Evolutionary conservation across 1,140 invertebrate species (phyloP).

Genomic region (Melanaphis sacchari): DNA sequence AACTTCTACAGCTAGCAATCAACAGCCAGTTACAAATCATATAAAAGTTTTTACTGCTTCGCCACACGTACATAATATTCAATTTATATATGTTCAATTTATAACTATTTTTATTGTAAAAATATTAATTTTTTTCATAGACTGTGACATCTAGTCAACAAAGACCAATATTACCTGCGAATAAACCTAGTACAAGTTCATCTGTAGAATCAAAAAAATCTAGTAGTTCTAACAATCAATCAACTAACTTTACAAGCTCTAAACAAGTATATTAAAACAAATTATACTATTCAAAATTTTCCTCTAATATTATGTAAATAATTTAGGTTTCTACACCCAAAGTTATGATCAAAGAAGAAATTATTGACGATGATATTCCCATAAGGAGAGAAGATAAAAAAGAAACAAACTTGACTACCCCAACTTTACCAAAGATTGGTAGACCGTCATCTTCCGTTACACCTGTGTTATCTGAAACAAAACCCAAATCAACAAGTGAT

Average conservation of each 20-base stretch:
- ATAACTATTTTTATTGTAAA: neutral
- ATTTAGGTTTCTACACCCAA: slow-evolving; percentile 17
- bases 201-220: slow-evolving; percentile 35
- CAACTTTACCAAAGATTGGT: slow-evolving; percentile 44
- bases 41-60: slow-evolving; percentile 51
- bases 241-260: neutral
- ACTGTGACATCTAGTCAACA: slow-evolving; percentile 37
- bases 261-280: slow-evolving; percentile 13
- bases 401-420: slow-evolving; percentile 34
- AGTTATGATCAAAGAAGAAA: slow-evolving; percentile 21
- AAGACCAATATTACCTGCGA: slow-evolving; percentile 54
- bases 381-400: slow-evolving; percentile 28
- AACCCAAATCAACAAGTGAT: slow-evolving; percentile 29
- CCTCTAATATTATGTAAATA: neutral
- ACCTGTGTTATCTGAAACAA: neutral
- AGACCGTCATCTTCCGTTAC: slow-evolving; percentile 8
- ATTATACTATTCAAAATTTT: neutral
- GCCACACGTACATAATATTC: slow-evolving; percentile 10
- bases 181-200: slow-evolving; percentile 46
- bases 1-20: neutral
- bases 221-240: neutral
- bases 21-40: slow-evolving; percentile 37
- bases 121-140: slow-evolving; percentile 27
- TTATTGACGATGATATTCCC: neutral
- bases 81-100: neutral